Evolutionary conservation across 92 coral and sea anemone genomes (phyloP), one percentile per base, ranked within the genome.

Genomic region (Umimayanthus chanpuru): DNA sequence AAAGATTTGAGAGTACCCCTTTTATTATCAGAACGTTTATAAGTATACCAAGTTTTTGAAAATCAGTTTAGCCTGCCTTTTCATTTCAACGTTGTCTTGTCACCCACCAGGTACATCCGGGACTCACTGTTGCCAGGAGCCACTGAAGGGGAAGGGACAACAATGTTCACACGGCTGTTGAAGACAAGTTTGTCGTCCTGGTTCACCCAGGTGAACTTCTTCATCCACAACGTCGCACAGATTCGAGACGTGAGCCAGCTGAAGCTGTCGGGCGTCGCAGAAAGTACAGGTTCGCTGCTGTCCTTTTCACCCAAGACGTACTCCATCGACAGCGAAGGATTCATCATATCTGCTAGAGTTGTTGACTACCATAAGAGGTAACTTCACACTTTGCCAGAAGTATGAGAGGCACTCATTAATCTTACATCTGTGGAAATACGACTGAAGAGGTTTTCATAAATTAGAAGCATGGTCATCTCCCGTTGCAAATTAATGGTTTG

Each of bases 211-310:
- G 96, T 97, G 67, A 97, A 97, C 91, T 97, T 97, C 88, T 97
- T 97, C 90, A 95, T 97, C 80, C 99, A 97, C 90, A 97, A 97
- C 79, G 97, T 97, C 43, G 99, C 99, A 28, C 99, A 97, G 90
- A 93, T 97, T 76, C 97, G 99, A 20, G 96, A 96, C 26, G 91
- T 92, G 15, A 81, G 94, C 77, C 96, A 94, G 73, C 79, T 96
- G 76, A 94, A 91, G 75, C 91, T 92, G 25, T 92, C 98, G 58
- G 78, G 86, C 11, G 84, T 90, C 10, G 61, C 25, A 30, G 91
- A 86, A 20, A 77, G 91, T 44, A n/a, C 94, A 6, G 87, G 86
- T 71, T 90, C 98, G n/a, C 95, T 97, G 29, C 96, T 97, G 47
- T 91, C 99, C 15, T 97, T 97, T 79, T 94, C 94, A 26, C 98